These are phyloP conservation scores for Gallinago stenura DNA, from an alignment of 2,797 vertebrate genomes.

Conservation along the genomic window DNA sequence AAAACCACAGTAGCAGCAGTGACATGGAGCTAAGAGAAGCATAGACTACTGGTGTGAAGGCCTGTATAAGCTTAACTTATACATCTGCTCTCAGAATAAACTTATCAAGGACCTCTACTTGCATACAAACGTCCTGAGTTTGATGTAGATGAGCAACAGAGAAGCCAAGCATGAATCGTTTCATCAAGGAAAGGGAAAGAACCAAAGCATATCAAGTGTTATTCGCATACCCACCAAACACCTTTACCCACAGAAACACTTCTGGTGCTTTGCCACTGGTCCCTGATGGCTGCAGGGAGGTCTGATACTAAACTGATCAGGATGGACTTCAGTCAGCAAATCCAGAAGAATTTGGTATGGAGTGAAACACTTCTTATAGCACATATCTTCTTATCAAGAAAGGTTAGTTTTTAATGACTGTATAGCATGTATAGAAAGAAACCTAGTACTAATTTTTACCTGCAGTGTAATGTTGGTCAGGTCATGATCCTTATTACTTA, in stretches of 20 bases:
- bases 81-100: neutral
- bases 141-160: neutral
- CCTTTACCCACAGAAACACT: fast-evolving
- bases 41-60: neutral
- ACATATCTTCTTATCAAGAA: neutral
- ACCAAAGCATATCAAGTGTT: too few species aligned
- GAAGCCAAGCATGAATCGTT: neutral
- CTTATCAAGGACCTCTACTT: neutral
- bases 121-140: neutral
- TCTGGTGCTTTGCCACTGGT: neutral
- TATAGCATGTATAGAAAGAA: neutral
- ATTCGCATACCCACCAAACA: neutral
- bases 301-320: neutral
- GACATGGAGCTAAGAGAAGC: neutral
- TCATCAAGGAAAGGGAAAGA: neutral
- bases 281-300: neutral
- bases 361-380: neutral
- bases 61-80: neutral
- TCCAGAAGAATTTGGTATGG: neutral
- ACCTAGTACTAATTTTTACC: neutral
- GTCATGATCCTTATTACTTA: neutral
- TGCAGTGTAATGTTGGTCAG: neutral
- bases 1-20: neutral
- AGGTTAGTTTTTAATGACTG: neutral
- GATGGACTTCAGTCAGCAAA: neutral